phyloP scores from a whole-genome alignment of 1,140 invertebrate genomes.

The Ceratitis capitata region DNA sequence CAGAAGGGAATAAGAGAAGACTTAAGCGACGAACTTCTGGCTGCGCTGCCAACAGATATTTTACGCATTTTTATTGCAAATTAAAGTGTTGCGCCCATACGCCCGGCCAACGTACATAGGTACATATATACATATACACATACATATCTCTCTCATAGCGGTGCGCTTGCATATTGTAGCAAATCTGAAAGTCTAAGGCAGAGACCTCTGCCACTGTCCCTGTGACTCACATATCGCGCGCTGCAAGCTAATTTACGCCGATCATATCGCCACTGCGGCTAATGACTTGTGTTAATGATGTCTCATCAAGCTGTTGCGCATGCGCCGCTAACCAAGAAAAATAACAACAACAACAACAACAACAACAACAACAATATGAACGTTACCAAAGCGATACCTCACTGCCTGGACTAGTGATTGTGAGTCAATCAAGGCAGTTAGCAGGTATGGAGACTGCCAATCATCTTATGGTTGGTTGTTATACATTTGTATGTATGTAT shows the following conservation, averaged over 20 bases:
- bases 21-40: neutral
- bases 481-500: neutral
- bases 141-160: too few species aligned
- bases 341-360: neutral
- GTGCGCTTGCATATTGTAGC: too few species aligned
- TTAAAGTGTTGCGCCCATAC: neutral
- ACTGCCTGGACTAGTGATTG: neutral
- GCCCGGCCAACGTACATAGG: neutral
- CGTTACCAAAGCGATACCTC: too few species aligned
- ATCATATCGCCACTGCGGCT: constrained; percentile 21
- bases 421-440: neutral
- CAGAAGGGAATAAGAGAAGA: neutral
- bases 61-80: neutral
- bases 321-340: too few species aligned
- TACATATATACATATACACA: too few species aligned
- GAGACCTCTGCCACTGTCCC: neutral
- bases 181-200: too few species aligned
- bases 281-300: constrained; percentile 34
- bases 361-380: neutral
- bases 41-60: neutral
- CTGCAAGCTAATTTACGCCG: constrained; percentile 20
- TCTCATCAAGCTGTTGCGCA: neutral
- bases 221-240: neutral
- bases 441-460: neutral
- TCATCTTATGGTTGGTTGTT: neutral